A percentile compares a stretch with the other conserved stretches of the same genome.
These are phyloP conservation scores for Corticium candelabrum DNA, from an alignment of 37 sponge, comb jelly and placozoan genomes.

Conservation along the genomic window DNA sequence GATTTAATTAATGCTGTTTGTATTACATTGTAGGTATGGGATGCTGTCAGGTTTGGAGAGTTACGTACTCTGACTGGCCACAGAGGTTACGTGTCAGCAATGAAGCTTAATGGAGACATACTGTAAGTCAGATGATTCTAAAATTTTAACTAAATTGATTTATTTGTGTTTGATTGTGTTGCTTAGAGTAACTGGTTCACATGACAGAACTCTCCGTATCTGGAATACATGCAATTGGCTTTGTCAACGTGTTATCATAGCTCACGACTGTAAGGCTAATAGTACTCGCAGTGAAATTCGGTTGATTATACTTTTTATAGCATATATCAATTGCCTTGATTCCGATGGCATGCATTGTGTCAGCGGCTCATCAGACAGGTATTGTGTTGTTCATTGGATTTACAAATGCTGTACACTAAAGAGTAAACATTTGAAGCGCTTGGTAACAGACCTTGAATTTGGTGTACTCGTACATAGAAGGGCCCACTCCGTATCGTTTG, in stretches of 20 bases:
- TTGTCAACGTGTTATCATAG: conserved; percentile 31
- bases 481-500: too few relatives aligned
- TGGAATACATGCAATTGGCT: conserved; percentile 50
- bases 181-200: conserved; percentile 62
- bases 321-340: background rate
- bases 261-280: too few relatives aligned
- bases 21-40: too few relatives aligned
- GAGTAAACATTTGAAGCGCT: too few relatives aligned
- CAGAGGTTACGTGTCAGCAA: background rate
- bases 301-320: background rate
- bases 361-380: background rate
- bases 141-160: background rate
- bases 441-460: too few relatives aligned
- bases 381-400: too few relatives aligned
- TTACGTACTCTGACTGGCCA: background rate
- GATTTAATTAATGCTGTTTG: too few relatives aligned
- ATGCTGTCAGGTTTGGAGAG: background rate
- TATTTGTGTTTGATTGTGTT: background rate
- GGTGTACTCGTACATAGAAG: too few relatives aligned
- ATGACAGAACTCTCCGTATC: conserved; percentile 54
- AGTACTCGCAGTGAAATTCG: background rate
- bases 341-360: background rate
- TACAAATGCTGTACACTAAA: too few relatives aligned
- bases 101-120: background rate
- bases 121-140: background rate